Evolutionary conservation across 2,113 vertebrate species (phyloP).

Genomic region (Sorex fumeus): DNA sequence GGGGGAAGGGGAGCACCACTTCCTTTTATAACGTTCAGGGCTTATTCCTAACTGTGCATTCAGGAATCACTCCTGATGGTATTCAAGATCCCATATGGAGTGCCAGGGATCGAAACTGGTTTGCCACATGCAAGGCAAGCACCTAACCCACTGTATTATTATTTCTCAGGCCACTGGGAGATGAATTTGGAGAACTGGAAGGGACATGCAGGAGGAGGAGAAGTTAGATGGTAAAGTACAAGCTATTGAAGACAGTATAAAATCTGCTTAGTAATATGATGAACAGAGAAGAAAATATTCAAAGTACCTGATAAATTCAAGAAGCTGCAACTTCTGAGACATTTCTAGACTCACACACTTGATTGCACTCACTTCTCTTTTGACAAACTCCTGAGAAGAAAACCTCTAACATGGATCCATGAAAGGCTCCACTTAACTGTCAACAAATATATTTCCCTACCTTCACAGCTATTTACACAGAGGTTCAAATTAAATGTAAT

Average conservation of each 20-base stretch:
- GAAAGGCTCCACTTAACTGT: constrained; percentile 45
- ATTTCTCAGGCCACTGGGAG: no score
- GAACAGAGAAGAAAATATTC: not conserved
- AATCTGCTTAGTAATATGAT: not conserved
- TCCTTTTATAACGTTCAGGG: no score
- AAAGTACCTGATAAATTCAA: constrained; percentile 43
- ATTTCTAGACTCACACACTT: constrained; percentile 1
- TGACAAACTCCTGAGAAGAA: constrained; percentile 14
- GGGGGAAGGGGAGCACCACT: no score
- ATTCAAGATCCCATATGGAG: no score
- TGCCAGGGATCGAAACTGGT: no score
- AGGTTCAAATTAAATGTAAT: constrained; percentile 13
- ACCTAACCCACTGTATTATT: no score
- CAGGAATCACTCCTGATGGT: no score
- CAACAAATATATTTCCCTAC: constrained; percentile 57
- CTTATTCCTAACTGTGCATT: no score
- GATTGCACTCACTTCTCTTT: constrained; percentile 29
- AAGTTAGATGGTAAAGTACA: not conserved
- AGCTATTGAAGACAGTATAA: not conserved
- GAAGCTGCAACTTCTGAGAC: not conserved
- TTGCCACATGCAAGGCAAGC: no score
- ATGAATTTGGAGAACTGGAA: not conserved
- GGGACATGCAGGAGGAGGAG: not conserved
- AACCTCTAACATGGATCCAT: not conserved
- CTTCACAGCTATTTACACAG: constrained; percentile 56